These are phyloP conservation scores for Drosophila gaucha DNA, from an alignment of 2,888 invertebrate species.

Conservation along the genomic window DNA sequence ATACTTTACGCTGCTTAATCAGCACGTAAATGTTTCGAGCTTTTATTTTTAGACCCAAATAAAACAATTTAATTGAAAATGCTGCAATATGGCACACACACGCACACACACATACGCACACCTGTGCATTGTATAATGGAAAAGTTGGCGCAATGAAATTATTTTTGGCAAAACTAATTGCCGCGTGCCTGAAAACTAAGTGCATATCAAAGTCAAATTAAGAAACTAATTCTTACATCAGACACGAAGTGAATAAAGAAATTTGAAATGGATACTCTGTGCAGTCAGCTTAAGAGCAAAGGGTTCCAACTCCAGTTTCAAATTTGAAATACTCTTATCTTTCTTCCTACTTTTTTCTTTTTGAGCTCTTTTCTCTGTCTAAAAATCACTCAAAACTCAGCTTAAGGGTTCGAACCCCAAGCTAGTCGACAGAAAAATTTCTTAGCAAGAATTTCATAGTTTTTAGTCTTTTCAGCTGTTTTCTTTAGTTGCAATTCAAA, in stretches of 20 bases:
- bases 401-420: too few relatives aligned
- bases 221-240: neutral
- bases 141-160: conserved; percentile 32
- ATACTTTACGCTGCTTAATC: conserved; percentile 72
- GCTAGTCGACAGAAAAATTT: too few relatives aligned
- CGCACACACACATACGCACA: conserved; percentile 1
- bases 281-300: too few relatives aligned
- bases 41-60: conserved; percentile 65
- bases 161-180: conserved; percentile 36
- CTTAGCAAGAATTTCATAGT: too few relatives aligned
- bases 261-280: too few relatives aligned
- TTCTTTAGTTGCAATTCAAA: too few relatives aligned
- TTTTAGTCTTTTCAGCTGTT: too few relatives aligned
- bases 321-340: too few relatives aligned
- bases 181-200: conserved; percentile 27
- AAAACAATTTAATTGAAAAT: conserved; percentile 55
- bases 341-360: too few relatives aligned
- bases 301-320: too few relatives aligned
- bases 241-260: neutral
- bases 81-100: conserved; percentile 49
- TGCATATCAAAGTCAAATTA: conserved; percentile 14
- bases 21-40: conserved; percentile 63
- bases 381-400: too few relatives aligned
- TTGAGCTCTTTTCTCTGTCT: too few relatives aligned
- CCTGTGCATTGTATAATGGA: conserved; percentile 43